A percentile compares a stretch with the other conserved stretches of the same genome.
Evolutionary conservation across 2,113 vertebrate species (phyloP).

Genomic region (Oreochromis aureus): DNA sequence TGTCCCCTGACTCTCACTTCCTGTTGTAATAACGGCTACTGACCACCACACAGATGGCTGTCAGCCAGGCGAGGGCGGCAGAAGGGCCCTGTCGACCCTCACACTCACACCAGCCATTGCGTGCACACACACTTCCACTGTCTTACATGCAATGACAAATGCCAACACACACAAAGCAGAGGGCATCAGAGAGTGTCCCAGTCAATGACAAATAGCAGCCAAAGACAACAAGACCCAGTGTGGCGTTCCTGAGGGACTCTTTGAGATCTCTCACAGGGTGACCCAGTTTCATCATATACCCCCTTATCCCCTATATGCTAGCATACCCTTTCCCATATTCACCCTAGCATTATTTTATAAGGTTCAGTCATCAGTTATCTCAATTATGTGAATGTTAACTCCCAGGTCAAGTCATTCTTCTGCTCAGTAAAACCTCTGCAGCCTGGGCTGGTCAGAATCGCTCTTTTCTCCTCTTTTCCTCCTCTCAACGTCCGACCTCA

Average conservation of each 20-base stretch:
- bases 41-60: constrained; percentile 67
- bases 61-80: constrained; percentile 56
- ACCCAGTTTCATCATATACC: constrained; percentile 70
- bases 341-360: not conserved
- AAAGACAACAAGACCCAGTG: constrained; percentile 59
- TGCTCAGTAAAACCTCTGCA: not conserved
- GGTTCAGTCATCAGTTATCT: not conserved
- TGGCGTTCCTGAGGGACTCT: constrained; percentile 57
- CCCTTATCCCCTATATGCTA: constrained; percentile 23
- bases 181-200: constrained; percentile 30
- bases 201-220: constrained; percentile 68
- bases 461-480: not conserved
- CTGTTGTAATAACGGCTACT: constrained; percentile 45
- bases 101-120: not conserved
- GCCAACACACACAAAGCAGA: constrained; percentile 23
- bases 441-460: not conserved
- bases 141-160: constrained; percentile 43
- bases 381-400: not conserved
- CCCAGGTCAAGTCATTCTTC: not conserved
- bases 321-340: not conserved
- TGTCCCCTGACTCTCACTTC: constrained; percentile 43
- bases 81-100: constrained; percentile 52
- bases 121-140: not conserved
- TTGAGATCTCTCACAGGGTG: constrained; percentile 66
- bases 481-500: not conserved